phyloP scores from a whole-genome alignment of 1,140 invertebrate genomes.

The Leptinotarsa undecemlineata region DNA sequence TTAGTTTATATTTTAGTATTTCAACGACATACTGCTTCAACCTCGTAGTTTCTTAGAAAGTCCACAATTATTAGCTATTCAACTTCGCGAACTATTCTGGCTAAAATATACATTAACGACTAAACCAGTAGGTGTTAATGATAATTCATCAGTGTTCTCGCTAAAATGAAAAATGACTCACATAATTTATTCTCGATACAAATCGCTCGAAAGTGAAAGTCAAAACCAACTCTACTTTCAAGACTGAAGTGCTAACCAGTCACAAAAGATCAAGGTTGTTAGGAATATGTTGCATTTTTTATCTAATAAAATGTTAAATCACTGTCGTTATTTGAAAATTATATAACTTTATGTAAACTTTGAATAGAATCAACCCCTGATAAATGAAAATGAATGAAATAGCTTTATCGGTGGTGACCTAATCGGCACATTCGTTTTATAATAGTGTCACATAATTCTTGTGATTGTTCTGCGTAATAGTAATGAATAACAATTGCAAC shows the following conservation, averaged over 20 bases:
- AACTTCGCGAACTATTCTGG: too few relatives aligned
- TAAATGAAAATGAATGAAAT: background rate
- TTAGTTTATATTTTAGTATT: too few relatives aligned
- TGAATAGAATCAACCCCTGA: background rate
- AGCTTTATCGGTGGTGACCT: background rate
- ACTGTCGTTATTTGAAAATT: background rate
- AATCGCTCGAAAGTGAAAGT: background rate
- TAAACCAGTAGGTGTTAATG: background rate
- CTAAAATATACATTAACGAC: too few relatives aligned
- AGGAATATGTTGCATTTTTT: background rate
- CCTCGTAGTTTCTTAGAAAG: too few relatives aligned
- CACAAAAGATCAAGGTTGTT: constrained; percentile 1
- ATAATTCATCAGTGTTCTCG: background rate
- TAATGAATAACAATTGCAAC: background rate
- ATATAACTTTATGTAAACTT: background rate
- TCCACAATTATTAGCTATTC: too few relatives aligned
- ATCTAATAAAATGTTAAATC: background rate
- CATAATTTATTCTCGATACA: background rate
- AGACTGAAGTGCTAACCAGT: background rate
- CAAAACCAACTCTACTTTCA: background rate
- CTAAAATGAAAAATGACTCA: background rate
- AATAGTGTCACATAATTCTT: background rate
- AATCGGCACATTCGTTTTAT: background rate
- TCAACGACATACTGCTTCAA: too few relatives aligned
- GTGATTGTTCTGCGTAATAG: background rate